Percentiles rank a stretch among this genome's conserved stretches.
Evolutionary conservation across 2,888 invertebrate genomes (phyloP).

Genomic region (Coelinius sp.): DNA sequence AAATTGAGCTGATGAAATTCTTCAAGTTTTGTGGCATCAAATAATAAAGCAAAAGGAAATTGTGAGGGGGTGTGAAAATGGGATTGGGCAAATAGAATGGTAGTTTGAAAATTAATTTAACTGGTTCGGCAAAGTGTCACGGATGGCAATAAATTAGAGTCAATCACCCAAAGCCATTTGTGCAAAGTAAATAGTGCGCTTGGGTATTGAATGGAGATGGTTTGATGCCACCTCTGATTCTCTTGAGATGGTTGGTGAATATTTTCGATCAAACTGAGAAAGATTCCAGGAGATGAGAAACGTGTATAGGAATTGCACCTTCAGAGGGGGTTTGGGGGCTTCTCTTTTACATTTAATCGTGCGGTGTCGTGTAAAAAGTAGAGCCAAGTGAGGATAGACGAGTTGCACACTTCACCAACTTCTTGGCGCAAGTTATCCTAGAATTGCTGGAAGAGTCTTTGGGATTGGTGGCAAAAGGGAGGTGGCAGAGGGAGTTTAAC

Average conservation of each 20-base stretch:
- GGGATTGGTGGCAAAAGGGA: neutral
- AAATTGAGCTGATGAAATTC: conserved; percentile 8
- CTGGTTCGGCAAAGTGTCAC: conserved; percentile 47
- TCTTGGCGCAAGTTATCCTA: neutral
- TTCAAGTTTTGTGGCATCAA: conserved; percentile 6
- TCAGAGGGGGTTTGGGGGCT: conserved; percentile 3
- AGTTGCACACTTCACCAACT: conserved; percentile 34
- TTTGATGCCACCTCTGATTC: neutral
- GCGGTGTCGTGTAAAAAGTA: conserved; percentile 44
- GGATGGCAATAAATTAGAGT: conserved; percentile 55
- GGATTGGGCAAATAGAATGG: conserved; percentile 34
- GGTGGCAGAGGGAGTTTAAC: conserved; percentile 12
- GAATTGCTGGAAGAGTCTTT: neutral
- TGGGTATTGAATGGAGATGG: conserved; percentile 51
- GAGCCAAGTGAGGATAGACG: conserved; percentile 41
- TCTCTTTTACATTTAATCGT: conserved; percentile 58
- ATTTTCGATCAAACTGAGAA: conserved; percentile 9
- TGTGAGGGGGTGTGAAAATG: neutral
- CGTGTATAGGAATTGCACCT: conserved; percentile 32
- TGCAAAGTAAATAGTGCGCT: conserved; percentile 36
- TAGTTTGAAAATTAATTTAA: conserved; percentile 34
- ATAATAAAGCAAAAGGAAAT: conserved; percentile 11
- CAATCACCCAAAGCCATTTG: conserved; percentile 47
- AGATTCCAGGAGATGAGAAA: conserved; percentile 17
- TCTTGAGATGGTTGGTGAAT: conserved; percentile 1